phyloP scores from a whole-genome alignment of 2,797 vertebrate genomes.

The Helostoma temminkii region DNA sequence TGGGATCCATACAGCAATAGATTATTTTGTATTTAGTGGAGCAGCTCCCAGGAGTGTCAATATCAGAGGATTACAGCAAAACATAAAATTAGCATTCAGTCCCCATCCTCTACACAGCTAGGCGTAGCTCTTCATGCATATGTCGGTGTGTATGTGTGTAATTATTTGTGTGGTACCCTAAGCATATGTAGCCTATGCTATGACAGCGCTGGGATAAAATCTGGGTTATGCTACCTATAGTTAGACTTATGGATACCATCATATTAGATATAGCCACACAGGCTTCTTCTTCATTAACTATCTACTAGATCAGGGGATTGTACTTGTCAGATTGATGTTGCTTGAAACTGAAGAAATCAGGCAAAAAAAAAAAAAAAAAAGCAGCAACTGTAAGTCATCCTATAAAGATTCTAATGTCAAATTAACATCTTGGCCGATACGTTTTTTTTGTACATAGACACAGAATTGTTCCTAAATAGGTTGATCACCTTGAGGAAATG shows the following conservation, averaged over 20 bases:
- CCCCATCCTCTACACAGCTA: slow-evolving; percentile 83
- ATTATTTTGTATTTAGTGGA: slow-evolving; percentile 90
- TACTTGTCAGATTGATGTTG: slow-evolving; percentile 58
- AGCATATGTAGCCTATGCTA: slow-evolving; percentile 68
- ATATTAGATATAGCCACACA: slow-evolving; percentile 51
- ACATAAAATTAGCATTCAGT: slow-evolving; percentile 89
- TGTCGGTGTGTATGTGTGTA: slow-evolving; percentile 44
- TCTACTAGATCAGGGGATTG: slow-evolving; percentile 35
- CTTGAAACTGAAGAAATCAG: slow-evolving; percentile 53
- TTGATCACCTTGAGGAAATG: slow-evolving; percentile 41
- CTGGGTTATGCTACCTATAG: slow-evolving; percentile 75
- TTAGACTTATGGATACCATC: slow-evolving; percentile 53
- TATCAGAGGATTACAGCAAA: slow-evolving; percentile 90
- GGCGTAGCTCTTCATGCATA: slow-evolving; percentile 74
- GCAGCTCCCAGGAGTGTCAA: slow-evolving; percentile 89
- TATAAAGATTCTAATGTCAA: slow-evolving; percentile 71
- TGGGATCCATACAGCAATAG: slow-evolving; percentile 87
- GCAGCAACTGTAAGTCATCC: slow-evolving; percentile 53
- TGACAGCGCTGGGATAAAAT: slow-evolving; percentile 66
- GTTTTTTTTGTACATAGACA: slow-evolving; percentile 21
- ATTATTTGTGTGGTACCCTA: slow-evolving; percentile 73
- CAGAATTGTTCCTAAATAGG: slow-evolving; percentile 22
- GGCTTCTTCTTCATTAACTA: slow-evolving; percentile 39
- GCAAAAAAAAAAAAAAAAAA: no score
- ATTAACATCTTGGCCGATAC: slow-evolving; percentile 64